phyloP scores from a whole-genome alignment of 2,888 invertebrate species.

The Drepanosiphum platanoidis region DNA sequence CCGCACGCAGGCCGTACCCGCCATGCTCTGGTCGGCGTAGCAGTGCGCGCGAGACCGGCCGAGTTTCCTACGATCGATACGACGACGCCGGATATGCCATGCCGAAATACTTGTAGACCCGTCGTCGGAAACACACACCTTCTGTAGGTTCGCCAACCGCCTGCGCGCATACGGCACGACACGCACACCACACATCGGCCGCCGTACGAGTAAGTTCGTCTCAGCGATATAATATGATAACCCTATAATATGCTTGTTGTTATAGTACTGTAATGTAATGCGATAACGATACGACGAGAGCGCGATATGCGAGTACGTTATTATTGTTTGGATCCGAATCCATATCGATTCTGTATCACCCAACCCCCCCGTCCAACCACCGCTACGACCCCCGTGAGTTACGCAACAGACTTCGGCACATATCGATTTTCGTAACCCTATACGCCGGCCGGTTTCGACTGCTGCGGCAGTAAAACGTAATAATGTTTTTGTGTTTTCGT shows the following conservation, averaged over 20 bases:
- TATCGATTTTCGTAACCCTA: conserved; percentile 13
- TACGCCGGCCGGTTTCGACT: background rate
- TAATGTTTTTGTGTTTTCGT: background rate
- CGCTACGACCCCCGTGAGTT: background rate
- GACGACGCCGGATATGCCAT: conserved; percentile 30
- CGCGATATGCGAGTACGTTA: too few species aligned
- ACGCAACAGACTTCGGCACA: background rate
- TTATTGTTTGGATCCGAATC: background rate
- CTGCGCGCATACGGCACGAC: background rate
- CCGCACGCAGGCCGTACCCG: too few species aligned
- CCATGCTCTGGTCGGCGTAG: background rate
- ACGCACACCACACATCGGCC: background rate
- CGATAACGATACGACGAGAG: too few species aligned
- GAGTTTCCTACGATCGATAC: conserved; percentile 4
- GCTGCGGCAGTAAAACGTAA: background rate
- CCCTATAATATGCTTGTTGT: background rate
- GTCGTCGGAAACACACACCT: background rate
- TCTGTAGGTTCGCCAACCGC: too few species aligned
- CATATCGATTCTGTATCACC: background rate
- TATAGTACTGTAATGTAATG: background rate
- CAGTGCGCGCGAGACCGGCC: too few species aligned
- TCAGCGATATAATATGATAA: too few species aligned
- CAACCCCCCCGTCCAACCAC: background rate
- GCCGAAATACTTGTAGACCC: background rate
- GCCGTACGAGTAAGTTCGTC: background rate